A percentile compares a stretch with the other conserved stretches of the same genome.
These are phyloP conservation scores for Himalopsyche kuldschensis DNA, from an alignment of 2,888 invertebrate genomes.

Conservation along the genomic window DNA sequence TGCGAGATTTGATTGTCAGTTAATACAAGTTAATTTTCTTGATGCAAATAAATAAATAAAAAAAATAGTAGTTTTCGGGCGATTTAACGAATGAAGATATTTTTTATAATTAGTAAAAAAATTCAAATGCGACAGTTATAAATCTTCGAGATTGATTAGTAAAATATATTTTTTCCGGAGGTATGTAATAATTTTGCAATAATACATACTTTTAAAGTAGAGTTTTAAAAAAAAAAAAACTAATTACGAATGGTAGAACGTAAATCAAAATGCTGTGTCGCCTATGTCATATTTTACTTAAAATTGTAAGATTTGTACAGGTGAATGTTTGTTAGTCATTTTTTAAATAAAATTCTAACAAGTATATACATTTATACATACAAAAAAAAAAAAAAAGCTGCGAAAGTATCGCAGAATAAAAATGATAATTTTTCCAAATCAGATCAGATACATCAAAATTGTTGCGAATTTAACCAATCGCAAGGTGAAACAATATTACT, in stretches of 20 bases:
- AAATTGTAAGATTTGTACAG: conserved; percentile 57
- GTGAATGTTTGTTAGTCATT: conserved; percentile 53
- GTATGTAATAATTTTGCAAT: too few relatives aligned
- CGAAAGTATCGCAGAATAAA: conserved; percentile 12
- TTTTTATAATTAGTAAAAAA: too few relatives aligned
- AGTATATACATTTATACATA: conserved; percentile 43
- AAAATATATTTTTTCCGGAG: too few relatives aligned
- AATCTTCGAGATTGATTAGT: too few relatives aligned
- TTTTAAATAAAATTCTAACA: conserved; percentile 47
- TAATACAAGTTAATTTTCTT: background rate
- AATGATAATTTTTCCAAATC: conserved; percentile 14
- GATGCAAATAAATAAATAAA: background rate
- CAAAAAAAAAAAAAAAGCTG: conserved; percentile 1
- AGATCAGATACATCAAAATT: conserved; percentile 23
- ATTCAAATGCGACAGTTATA: too few relatives aligned
- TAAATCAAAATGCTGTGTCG: conserved; percentile 35
- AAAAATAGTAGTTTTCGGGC: background rate
- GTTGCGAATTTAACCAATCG: background rate
- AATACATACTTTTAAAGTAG: too few relatives aligned
- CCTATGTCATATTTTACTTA: conserved; percentile 40
- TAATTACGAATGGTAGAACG: conserved; percentile 41
- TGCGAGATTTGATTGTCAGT: background rate
- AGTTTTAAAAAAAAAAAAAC: too few relatives aligned
- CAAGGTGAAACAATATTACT: background rate
- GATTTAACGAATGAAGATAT: too few relatives aligned